These are phyloP conservation scores for Myanophis thanlyinensis DNA, from an alignment of 2,113 vertebrate species.

Conservation along the genomic window DNA sequence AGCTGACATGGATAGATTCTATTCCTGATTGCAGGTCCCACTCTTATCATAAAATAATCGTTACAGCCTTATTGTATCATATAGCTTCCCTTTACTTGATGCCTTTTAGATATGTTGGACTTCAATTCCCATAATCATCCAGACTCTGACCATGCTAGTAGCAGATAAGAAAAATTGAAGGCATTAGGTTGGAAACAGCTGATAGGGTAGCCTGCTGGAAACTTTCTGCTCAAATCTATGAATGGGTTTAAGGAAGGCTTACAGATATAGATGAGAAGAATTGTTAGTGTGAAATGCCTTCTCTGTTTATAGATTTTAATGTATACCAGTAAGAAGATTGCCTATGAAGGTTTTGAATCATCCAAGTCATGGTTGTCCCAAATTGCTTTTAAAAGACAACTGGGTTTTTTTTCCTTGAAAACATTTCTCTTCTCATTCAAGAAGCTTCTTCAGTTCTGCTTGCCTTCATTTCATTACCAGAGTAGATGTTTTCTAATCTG, in stretches of 20 bases:
- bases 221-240: background rate
- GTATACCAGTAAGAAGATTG: background rate
- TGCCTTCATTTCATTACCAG: background rate
- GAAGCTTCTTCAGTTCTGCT: background rate
- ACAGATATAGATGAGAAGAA: background rate
- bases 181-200: background rate
- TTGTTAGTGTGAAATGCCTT: too few species aligned
- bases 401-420: background rate
- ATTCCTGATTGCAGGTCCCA: background rate
- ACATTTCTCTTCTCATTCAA: background rate
- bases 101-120: background rate
- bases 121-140: background rate
- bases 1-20: background rate
- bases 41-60: too few species aligned
- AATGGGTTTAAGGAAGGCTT: background rate
- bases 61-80: background rate
- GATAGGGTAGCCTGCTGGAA: background rate
- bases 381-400: background rate
- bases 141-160: background rate
- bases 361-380: background rate
- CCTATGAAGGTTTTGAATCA: background rate
- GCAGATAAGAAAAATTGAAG: background rate
- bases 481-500: background rate
- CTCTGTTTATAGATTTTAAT: background rate
- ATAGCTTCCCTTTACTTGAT: background rate